Conservation (phyloP, 2,113 vertebrate genomes). For the Dromas ardeola region DNA sequence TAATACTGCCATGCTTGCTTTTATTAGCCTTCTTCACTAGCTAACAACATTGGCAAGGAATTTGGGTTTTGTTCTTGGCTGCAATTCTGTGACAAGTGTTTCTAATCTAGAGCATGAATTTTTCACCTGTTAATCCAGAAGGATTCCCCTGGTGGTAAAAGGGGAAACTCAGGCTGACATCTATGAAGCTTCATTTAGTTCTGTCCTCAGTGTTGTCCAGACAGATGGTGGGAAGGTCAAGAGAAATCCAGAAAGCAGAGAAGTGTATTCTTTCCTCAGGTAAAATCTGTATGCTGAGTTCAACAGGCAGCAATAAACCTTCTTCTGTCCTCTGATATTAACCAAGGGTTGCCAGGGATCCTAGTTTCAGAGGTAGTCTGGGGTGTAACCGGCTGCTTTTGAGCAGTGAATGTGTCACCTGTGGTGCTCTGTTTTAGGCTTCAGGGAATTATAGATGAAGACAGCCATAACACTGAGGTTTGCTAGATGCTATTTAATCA, state of each 20-base stretch:
- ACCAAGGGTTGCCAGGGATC: neutral
- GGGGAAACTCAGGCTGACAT: neutral
- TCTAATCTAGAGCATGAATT: neutral
- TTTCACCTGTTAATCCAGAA: constrained; percentile 14
- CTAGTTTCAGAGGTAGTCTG: neutral
- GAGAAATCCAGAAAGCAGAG: neutral
- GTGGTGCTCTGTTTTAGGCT: neutral
- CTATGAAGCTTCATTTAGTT: neutral
- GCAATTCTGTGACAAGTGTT: neutral
- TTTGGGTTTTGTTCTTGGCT: neutral
- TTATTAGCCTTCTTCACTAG: neutral
- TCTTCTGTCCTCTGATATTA: neutral
- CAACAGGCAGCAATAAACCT: neutral
- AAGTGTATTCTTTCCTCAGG: neutral
- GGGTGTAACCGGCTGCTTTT: neutral
- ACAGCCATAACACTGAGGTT: neutral
- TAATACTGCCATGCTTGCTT: neutral
- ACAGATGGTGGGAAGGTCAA: neutral
- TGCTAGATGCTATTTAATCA: neutral
- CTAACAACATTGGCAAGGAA: neutral
- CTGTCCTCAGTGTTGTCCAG: neutral
- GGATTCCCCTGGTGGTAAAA: neutral
- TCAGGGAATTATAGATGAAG: neutral
- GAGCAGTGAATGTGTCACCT: neutral
- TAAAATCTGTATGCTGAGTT: neutral